A percentile compares a stretch with the other conserved stretches of the same genome.
phyloP scores from a whole-genome alignment of 2,888 invertebrate genomes.

The Prosapia bicincta region DNA sequence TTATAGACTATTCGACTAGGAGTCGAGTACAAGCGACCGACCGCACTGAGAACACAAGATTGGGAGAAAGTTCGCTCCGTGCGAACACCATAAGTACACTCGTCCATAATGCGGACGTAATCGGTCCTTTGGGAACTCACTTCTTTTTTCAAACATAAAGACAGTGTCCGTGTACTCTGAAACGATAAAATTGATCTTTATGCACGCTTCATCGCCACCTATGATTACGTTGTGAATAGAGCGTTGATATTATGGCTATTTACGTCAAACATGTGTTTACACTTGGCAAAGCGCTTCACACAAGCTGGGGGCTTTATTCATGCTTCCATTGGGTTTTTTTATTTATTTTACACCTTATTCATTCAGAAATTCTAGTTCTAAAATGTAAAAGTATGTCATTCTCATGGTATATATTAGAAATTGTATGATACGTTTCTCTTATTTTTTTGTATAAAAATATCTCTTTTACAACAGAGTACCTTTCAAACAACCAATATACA shows the following conservation, averaged over 20 bases:
- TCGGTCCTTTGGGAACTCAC: not conserved
- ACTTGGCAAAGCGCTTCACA: not conserved
- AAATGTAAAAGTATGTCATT: no score
- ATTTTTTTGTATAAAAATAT: no score
- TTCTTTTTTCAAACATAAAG: not conserved
- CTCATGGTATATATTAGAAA: no score
- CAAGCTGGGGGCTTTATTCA: not conserved
- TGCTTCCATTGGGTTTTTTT: not conserved
- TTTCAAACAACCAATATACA: no score
- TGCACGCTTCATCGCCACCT: not conserved
- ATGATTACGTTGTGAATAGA: not conserved
- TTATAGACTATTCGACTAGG: not conserved
- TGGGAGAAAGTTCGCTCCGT: not conserved
- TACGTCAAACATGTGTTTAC: not conserved
- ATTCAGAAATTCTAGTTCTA: no score
- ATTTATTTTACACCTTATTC: no score
- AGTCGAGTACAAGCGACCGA: not conserved
- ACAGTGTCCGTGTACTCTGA: not conserved
- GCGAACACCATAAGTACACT: not conserved
- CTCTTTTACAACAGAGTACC: no score
- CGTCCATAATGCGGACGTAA: not conserved
- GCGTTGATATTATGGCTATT: not conserved
- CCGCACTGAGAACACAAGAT: not conserved
- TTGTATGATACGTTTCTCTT: no score
- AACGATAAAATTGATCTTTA: not conserved